Percentiles rank a stretch among this genome's conserved stretches.
These are phyloP conservation scores for Micromussa lordhowensis DNA, from an alignment of 92 coral and sea anemone genomes.

Conservation along the genomic window DNA sequence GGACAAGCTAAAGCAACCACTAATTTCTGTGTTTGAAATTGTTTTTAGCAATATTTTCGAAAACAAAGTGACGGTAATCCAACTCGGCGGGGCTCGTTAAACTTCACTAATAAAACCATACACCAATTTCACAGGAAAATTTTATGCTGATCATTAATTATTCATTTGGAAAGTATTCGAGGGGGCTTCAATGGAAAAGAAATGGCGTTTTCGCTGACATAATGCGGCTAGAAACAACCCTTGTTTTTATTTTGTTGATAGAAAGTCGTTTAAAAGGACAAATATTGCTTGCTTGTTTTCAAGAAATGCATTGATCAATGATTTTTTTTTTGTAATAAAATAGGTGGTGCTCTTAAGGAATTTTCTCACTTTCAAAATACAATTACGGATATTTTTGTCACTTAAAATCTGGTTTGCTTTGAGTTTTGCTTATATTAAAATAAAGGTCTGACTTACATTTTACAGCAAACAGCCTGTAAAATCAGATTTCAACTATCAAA, in stretches of 20 bases:
- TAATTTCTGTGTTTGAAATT: constrained; percentile 26
- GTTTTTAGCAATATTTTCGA: neutral
- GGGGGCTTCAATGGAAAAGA: neutral
- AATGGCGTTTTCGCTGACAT: neutral
- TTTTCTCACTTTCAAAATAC: neutral
- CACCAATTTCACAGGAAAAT: neutral
- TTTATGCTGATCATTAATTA: neutral
- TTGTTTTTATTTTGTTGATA: neutral
- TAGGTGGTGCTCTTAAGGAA: neutral
- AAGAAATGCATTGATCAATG: no score
- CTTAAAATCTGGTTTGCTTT: neutral
- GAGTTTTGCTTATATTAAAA: neutral
- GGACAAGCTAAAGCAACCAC: neutral
- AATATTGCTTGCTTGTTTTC: neutral
- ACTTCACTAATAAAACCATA: neutral
- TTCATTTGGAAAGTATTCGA: constrained; percentile 3
- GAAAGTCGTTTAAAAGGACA: neutral
- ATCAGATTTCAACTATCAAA: neutral
- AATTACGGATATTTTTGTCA: neutral
- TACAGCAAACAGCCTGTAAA: neutral
- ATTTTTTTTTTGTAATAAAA: neutral
- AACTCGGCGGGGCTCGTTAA: constrained; percentile 14
- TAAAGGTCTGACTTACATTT: neutral
- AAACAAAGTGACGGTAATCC: constrained; percentile 8
- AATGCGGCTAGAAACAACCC: neutral